Evolutionary conservation across 2,888 invertebrate species (phyloP).

Genomic region (Rhabditophanes sp.): DNA sequence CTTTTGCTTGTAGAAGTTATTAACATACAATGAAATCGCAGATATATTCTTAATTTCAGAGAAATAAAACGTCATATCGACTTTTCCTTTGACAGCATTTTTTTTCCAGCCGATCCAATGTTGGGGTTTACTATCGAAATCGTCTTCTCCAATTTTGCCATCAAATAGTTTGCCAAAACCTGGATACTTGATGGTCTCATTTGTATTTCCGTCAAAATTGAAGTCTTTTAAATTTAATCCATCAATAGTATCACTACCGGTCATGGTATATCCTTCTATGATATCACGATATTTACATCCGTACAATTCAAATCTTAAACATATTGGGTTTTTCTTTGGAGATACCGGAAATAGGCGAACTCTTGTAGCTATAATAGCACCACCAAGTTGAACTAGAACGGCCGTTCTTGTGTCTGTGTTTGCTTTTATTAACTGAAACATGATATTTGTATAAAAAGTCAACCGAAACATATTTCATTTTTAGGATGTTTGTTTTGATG

Average conservation of each 20-base stretch:
- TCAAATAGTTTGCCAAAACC: constrained; percentile 64
- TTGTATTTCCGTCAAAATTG: constrained; percentile 56
- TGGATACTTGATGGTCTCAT: constrained; percentile 51
- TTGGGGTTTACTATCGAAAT: constrained; percentile 47
- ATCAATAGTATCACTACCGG: constrained; percentile 64
- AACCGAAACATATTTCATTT: no score
- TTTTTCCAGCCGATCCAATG: constrained; percentile 72
- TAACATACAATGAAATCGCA: constrained; percentile 63
- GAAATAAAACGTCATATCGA: constrained; percentile 68
- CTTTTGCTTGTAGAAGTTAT: constrained; percentile 57
- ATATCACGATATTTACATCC: constrained; percentile 71
- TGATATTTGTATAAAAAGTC: no score
- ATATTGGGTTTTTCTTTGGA: constrained; percentile 65
- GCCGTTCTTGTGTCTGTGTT: constrained; percentile 74
- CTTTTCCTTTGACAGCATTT: constrained; percentile 14
- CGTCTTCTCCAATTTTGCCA: constrained; percentile 50
- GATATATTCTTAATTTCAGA: constrained; percentile 70
- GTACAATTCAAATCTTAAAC: constrained; percentile 75
- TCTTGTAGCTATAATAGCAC: constrained; percentile 61
- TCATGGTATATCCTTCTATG: constrained; percentile 61
- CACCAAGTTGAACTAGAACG: constrained; percentile 60
- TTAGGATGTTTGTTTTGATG: no score
- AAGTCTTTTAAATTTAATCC: constrained; percentile 67
- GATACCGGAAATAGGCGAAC: constrained; percentile 70
- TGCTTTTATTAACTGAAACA: constrained; percentile 61